A percentile compares a stretch with the other conserved stretches of the same genome.
Evolutionary conservation across 2,797 vertebrate genomes (phyloP).

Genomic region (Rhinogobio ventralis): DNA sequence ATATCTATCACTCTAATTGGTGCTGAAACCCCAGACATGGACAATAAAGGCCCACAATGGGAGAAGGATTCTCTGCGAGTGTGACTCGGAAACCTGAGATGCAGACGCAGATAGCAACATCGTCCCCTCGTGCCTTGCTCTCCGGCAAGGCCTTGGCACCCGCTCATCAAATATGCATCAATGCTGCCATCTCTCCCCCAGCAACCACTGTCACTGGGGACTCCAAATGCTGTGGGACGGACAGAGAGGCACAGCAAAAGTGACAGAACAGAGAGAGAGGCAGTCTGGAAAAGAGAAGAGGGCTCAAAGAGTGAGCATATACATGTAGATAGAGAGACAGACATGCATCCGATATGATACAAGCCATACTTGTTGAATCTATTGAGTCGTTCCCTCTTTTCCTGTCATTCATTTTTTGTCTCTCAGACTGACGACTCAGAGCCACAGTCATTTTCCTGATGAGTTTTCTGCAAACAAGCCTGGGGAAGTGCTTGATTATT

Average conservation of each 20-base stretch:
- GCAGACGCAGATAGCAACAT: conserved; percentile 56
- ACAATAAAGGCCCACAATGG: conserved; percentile 61
- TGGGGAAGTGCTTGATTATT: conserved; percentile 62
- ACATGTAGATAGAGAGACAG: conserved; percentile 10
- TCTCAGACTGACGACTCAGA: conserved; percentile 40
- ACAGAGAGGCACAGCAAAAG: conserved; percentile 43
- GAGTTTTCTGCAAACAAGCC: conserved; percentile 63
- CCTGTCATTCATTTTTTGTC: conserved; percentile 19
- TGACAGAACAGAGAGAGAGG: conserved; percentile 26
- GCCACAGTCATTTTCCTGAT: conserved; percentile 48
- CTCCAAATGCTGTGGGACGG: conserved; percentile 51
- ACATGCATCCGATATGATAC: conserved; percentile 8
- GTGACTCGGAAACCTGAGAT: conserved; percentile 63
- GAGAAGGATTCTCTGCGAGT: conserved; percentile 58
- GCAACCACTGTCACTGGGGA: conserved; percentile 58
- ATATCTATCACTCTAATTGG: conserved; percentile 66
- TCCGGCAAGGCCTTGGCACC: conserved; percentile 59
- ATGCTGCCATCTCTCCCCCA: conserved; percentile 55
- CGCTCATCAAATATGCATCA: conserved; percentile 70
- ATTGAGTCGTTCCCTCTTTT: conserved; percentile 36
- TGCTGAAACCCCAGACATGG: conserved; percentile 66
- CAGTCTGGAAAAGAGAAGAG: conserved; percentile 10
- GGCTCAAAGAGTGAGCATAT: conserved; percentile 26
- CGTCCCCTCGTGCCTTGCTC: conserved; percentile 63
- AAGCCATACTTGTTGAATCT: conserved; percentile 39